Evolutionary conservation across 2,113 vertebrate genomes (phyloP).

Genomic region (Lampris incognitus): DNA sequence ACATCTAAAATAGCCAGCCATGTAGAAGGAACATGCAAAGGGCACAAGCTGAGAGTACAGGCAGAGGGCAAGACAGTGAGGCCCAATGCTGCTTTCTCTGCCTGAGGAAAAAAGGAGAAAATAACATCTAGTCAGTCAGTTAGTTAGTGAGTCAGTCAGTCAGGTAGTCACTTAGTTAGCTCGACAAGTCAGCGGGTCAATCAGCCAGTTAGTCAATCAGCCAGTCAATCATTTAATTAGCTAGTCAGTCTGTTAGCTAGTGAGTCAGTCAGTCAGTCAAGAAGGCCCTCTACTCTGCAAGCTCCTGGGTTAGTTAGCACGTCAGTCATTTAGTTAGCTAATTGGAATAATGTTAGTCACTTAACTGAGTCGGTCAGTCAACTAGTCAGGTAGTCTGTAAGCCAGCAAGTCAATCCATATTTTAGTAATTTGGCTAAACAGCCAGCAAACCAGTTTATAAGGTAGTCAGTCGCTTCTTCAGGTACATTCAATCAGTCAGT

Average conservation of each 20-base stretch:
- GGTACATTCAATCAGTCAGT: no score
- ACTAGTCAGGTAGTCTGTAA: no score
- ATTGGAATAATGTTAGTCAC: no score
- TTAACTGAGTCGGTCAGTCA: no score
- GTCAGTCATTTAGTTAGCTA: no score
- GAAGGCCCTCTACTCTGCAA: no score
- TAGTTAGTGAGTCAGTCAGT: slow-evolving; percentile 32
- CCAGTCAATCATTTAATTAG: background rate
- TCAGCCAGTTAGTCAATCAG: background rate
- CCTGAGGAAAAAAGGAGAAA: slow-evolving; percentile 12
- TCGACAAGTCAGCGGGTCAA: background rate
- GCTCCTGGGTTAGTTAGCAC: no score
- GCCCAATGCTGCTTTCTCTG: slow-evolving; percentile 8
- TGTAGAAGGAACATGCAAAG: slow-evolving; percentile 50
- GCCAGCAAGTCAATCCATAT: no score
- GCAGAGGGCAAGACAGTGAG: slow-evolving; percentile 12
- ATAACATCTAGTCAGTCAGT: slow-evolving; percentile 3
- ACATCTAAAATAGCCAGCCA: slow-evolving; percentile 32
- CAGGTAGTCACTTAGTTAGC: background rate
- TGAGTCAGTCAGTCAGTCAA: background rate
- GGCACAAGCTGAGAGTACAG: slow-evolving; percentile 30
- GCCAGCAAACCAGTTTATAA: no score
- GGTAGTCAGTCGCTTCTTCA: no score
- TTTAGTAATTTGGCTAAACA: no score
- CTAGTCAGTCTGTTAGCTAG: no score